phyloP scores from a whole-genome alignment of 1,140 invertebrate genomes.

The Cotesia vestalis region DNA sequence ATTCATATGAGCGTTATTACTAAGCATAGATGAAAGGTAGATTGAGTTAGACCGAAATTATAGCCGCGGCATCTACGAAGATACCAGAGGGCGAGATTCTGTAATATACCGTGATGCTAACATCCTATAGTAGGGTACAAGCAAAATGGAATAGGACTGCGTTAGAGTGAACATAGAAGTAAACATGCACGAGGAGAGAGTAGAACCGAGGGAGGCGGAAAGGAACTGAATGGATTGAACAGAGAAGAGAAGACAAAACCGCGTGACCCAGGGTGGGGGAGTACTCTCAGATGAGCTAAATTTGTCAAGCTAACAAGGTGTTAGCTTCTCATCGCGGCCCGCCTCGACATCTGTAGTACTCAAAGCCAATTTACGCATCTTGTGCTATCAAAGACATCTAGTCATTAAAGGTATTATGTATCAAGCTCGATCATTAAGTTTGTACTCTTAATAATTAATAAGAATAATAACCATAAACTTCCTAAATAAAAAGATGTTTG shows the following conservation, averaged over 20 bases:
- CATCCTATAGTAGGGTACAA: conserved; percentile 21
- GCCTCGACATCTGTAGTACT: conserved; percentile 61
- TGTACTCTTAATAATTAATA: too few species aligned
- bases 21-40: conserved; percentile 43
- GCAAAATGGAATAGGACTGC: background rate
- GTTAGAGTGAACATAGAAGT: conserved; percentile 5
- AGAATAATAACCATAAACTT: too few species aligned
- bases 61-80: conserved; percentile 36
- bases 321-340: conserved; percentile 55
- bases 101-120: conserved; percentile 36
- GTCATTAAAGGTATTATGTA: background rate
- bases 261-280: conserved; percentile 19
- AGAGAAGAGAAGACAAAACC: background rate
- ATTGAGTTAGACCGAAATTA: conserved; percentile 44
- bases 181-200: conserved; percentile 3
- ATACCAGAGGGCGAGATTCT: conserved; percentile 39
- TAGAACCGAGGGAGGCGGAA: background rate
- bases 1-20: conserved; percentile 38
- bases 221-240: conserved; percentile 12
- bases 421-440: background rate
- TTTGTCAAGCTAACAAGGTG: conserved; percentile 63
- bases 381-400: background rate
- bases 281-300: conserved; percentile 50
- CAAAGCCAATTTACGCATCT: conserved; percentile 55
- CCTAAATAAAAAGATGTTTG: too few species aligned